Percentiles rank a stretch among this genome's conserved stretches.
Conservation (phyloP, 2,113 vertebrate genomes). For the Hippoglossus stenolepis region DNA sequence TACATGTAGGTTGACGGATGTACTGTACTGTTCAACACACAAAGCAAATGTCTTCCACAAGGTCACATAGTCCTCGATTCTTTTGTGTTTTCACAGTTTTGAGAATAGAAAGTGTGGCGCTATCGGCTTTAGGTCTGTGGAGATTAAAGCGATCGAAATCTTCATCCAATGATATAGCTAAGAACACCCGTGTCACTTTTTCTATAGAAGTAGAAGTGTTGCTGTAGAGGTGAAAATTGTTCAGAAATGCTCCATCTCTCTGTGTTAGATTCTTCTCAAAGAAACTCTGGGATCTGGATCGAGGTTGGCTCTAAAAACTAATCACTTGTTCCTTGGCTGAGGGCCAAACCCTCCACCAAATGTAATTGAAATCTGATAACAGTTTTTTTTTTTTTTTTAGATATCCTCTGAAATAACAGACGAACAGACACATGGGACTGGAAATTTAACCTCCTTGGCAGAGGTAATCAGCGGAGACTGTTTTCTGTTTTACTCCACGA, state of each 20-base stretch:
- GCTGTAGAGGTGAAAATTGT: background rate
- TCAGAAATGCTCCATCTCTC: background rate
- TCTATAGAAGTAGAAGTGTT: background rate
- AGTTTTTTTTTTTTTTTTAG: background rate
- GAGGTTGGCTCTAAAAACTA: slow-evolving; percentile 4
- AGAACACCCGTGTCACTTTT: background rate
- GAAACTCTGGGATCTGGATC: background rate
- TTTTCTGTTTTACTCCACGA: background rate
- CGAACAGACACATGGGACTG: background rate
- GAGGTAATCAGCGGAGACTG: background rate
- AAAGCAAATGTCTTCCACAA: background rate
- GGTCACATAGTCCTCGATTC: background rate
- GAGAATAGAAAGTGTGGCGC: background rate
- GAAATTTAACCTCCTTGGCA: background rate
- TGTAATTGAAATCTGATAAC: slow-evolving; percentile 8
- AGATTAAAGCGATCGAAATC: background rate
- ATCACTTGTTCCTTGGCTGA: slow-evolving; percentile 6
- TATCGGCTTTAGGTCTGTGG: background rate
- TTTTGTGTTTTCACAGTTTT: background rate
- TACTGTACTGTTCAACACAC: too few species aligned
- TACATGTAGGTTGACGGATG: too few species aligned
- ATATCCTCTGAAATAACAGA: slow-evolving; percentile 1
- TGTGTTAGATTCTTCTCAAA: background rate
- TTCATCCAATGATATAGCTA: background rate
- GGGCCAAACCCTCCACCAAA: slow-evolving; percentile 10